Percentiles rank a stretch among this genome's conserved stretches.
Evolutionary conservation across 2,113 vertebrate genomes (phyloP).

Genomic region (Myanophis thanlyinensis): DNA sequence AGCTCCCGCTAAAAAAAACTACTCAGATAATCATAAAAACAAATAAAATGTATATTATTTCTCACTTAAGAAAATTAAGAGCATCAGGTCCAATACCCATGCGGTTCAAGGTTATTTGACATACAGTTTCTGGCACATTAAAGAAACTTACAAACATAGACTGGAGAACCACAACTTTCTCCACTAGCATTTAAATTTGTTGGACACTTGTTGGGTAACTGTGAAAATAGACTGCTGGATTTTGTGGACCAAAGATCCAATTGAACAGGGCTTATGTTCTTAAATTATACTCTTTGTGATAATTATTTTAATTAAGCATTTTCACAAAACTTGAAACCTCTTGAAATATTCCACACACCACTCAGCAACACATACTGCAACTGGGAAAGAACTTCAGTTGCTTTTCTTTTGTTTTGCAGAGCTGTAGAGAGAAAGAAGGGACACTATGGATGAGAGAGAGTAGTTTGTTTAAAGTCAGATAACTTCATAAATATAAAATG

Average conservation of each 20-base stretch:
- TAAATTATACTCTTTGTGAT: neutral
- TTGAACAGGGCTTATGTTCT: neutral
- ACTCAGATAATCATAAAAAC: neutral
- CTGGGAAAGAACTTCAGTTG: neutral
- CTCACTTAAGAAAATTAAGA: neutral
- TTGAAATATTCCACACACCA: neutral
- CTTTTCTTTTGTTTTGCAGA: neutral
- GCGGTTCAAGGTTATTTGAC: neutral
- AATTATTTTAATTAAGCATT: neutral
- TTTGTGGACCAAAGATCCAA: neutral
- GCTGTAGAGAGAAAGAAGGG: neutral
- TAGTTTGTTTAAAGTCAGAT: neutral
- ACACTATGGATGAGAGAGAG: neutral
- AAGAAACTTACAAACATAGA: neutral
- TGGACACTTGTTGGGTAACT: neutral
- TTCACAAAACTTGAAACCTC: neutral
- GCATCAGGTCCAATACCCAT: neutral
- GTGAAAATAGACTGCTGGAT: neutral
- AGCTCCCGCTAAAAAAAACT: neutral
- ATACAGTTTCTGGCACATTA: neutral
- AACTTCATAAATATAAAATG: neutral
- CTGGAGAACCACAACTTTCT: neutral
- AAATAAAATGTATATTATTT: neutral
- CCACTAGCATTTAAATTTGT: neutral
- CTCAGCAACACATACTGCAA: neutral